Percentiles rank a stretch among this genome's conserved stretches.
Conservation (phyloP, 1,140 invertebrate genomes). For the Brachionus plicatilis region DNA sequence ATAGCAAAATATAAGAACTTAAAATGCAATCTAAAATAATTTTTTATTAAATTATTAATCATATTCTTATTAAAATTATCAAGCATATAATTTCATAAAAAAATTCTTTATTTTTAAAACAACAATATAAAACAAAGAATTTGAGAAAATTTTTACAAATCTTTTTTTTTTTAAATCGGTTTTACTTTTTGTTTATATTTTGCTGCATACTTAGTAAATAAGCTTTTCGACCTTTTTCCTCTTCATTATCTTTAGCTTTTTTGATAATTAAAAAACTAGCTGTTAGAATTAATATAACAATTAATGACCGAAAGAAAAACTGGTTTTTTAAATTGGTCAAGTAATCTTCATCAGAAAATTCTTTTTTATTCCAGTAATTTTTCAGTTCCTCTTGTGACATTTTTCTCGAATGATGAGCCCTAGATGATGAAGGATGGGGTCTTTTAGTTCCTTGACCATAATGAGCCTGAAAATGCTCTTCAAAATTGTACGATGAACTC, state of each 20-base stretch:
- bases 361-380: constrained; percentile 39
- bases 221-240: background rate
- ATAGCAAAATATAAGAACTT: too few species aligned
- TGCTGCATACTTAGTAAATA: background rate
- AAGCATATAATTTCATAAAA: too few species aligned
- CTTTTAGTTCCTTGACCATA: background rate
- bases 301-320: background rate
- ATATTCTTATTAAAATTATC: too few species aligned
- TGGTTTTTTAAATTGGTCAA: background rate
- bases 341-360: constrained; percentile 18
- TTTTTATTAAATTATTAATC: too few species aligned
- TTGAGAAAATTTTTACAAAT: background rate
- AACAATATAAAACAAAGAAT: background rate
- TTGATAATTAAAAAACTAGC: background rate
- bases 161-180: background rate
- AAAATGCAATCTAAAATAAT: too few species aligned
- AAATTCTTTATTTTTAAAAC: too few species aligned
- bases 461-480: constrained; percentile 5
- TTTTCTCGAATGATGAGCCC: background rate
- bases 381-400: constrained; percentile 35
- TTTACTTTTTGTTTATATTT: background rate
- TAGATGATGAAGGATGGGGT: background rate
- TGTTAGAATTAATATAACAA: background rate
- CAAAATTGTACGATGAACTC: background rate
- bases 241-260: constrained; percentile 2